Percentiles rank a stretch among this genome's conserved stretches.
Conservation (phyloP, 30 jellyfish, hydroid and myxozoan genomes). For the Aurelia sp. region DNA sequence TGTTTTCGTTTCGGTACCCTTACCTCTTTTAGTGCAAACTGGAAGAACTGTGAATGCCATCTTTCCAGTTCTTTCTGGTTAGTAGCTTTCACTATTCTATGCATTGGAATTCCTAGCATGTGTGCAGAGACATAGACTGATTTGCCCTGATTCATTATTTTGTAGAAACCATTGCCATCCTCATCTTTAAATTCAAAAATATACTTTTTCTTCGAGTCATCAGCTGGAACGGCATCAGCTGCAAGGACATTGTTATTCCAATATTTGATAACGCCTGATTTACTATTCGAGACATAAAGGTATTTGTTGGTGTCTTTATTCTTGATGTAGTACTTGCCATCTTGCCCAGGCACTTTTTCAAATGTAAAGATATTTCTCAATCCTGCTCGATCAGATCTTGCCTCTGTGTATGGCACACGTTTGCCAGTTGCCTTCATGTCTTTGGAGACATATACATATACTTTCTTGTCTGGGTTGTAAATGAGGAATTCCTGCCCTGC, state of each 20-base stretch:
- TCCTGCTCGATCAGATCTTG: slow-evolving; percentile 38
- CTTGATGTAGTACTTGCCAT: slow-evolving; percentile 17
- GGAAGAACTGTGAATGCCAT: slow-evolving; percentile 37
- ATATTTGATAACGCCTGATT: slow-evolving; percentile 13
- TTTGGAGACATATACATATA: slow-evolving; percentile 23
- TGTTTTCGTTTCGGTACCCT: not conserved
- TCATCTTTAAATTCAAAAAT: slow-evolving; percentile 42
- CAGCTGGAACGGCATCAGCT: slow-evolving; percentile 1
- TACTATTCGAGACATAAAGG: slow-evolving; percentile 34
- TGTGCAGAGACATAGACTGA: slow-evolving; percentile 28
- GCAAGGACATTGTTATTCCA: slow-evolving; percentile 51
- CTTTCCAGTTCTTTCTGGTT: slow-evolving; percentile 4
- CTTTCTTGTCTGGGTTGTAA: slow-evolving; percentile 36
- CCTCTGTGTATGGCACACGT: slow-evolving; percentile 25
- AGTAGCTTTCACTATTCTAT: slow-evolving; percentile 24
- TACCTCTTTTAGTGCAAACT: slow-evolving; percentile 42
- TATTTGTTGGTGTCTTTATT: slow-evolving; percentile 18
- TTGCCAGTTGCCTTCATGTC: slow-evolving; percentile 40
- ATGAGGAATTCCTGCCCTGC: slow-evolving; percentile 31
- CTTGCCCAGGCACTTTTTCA: slow-evolving; percentile 1
- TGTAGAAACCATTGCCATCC: slow-evolving; percentile 46
- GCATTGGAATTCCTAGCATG: slow-evolving; percentile 12
- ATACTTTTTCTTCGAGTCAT: not conserved
- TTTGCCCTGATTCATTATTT: slow-evolving; percentile 22
- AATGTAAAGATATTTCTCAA: slow-evolving; percentile 26